phyloP scores from a whole-genome alignment of 2,888 invertebrate genomes.

The Morpho helenor region DNA sequence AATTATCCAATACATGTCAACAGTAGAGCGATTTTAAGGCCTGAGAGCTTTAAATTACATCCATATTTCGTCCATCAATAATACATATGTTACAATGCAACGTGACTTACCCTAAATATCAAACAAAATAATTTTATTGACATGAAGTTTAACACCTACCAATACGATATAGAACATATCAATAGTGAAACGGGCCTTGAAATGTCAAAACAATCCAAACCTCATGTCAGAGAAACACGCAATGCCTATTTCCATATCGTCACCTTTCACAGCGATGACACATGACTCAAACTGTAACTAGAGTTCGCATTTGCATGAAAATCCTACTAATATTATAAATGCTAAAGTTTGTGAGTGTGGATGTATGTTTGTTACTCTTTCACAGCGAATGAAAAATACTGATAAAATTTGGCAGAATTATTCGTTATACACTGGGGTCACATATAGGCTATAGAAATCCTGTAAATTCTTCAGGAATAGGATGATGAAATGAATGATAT shows the following conservation, averaged over 20 bases:
- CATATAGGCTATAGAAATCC: too few species aligned
- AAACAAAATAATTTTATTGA: slow-evolving; percentile 49
- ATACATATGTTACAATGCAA: slow-evolving; percentile 16
- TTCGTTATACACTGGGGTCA: too few species aligned
- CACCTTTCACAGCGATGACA: slow-evolving; percentile 62
- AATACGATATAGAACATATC: slow-evolving; percentile 53
- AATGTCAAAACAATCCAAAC: slow-evolving; percentile 51
- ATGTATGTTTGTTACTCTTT: too few species aligned
- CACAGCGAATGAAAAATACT: too few species aligned
- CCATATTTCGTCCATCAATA: slow-evolving; percentile 1
- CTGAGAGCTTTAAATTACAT: too few species aligned
- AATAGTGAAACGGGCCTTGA: slow-evolving; percentile 60
- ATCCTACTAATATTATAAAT: too few species aligned
- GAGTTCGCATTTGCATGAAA: neutral
- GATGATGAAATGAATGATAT: too few species aligned
- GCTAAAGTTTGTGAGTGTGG: too few species aligned
- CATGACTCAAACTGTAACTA: slow-evolving; percentile 22
- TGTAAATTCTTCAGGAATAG: too few species aligned
- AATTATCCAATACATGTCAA: too few species aligned
- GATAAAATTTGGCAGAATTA: too few species aligned
- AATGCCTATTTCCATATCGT: slow-evolving; percentile 70
- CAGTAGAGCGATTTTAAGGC: too few species aligned
- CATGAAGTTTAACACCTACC: slow-evolving; percentile 44
- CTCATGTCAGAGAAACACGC: slow-evolving; percentile 61
- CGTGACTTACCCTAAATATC: slow-evolving; percentile 53